Conservation (phyloP, 2,797 vertebrate species). For the Synanceia verrucosa region DNA sequence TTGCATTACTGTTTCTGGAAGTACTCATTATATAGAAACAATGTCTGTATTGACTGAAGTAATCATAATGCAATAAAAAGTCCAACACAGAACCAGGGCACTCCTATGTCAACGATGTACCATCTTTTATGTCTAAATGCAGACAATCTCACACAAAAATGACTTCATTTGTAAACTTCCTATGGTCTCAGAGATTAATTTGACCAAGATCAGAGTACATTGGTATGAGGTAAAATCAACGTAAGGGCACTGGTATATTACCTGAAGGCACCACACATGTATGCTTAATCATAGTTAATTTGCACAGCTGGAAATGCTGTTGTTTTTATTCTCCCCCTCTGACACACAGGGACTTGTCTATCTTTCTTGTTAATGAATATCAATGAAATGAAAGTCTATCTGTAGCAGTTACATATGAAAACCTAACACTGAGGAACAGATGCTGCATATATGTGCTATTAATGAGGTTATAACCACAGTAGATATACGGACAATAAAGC, state of each 20-base stretch:
- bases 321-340: conserved; percentile 3
- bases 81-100: background rate
- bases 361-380: background rate
- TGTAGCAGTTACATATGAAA: background rate
- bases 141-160: background rate
- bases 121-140: background rate
- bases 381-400: background rate
- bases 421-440: background rate
- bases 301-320: background rate
- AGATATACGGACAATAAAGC: background rate
- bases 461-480: background rate
- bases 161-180: background rate
- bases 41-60: background rate
- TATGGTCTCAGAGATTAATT: background rate
- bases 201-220: conserved; percentile 23
- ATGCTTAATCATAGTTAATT: background rate
- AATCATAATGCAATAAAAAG: conserved; percentile 4
- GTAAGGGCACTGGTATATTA: background rate
- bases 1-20: background rate
- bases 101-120: background rate
- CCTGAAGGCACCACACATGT: background rate
- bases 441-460: background rate
- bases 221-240: background rate
- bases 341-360: background rate
- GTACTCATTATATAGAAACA: background rate